Percentiles rank a stretch among this genome's conserved stretches.
Evolutionary conservation across 2,113 vertebrate genomes (phyloP).

Genomic region (Neolamprologus falcicula): DNA sequence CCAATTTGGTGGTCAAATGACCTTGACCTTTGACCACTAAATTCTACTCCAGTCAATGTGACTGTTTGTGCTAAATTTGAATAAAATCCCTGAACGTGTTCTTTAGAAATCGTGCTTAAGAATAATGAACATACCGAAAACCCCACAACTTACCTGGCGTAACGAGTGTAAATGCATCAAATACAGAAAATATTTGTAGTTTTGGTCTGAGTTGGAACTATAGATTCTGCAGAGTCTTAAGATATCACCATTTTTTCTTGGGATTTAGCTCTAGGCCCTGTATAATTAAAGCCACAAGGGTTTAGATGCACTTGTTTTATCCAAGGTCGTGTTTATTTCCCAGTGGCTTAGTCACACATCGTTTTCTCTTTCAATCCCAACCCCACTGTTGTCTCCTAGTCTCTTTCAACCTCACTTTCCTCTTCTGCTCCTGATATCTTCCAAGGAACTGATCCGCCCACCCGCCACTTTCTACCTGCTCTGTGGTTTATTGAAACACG

Average conservation of each 20-base stretch:
- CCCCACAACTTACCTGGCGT: not conserved
- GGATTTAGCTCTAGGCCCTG: not conserved
- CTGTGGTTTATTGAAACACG: not conserved
- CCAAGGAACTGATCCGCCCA: not conserved
- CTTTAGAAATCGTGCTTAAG: not conserved
- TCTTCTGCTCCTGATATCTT: not conserved
- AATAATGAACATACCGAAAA: not conserved
- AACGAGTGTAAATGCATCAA: not conserved
- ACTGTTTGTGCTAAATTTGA: not conserved
- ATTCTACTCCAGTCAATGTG: not conserved
- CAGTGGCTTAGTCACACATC: not conserved
- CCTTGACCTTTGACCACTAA: not conserved
- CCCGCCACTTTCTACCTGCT: not conserved
- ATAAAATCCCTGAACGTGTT: not conserved
- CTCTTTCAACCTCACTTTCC: not conserved
- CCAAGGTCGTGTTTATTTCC: not conserved
- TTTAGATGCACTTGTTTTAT: not conserved
- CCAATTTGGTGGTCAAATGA: not conserved
- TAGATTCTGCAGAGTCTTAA: not conserved
- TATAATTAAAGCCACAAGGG: not conserved
- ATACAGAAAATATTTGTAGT: not conserved
- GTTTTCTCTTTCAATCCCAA: not conserved
- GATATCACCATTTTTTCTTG: not conserved
- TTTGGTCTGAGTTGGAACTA: not conserved
- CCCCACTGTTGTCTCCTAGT: not conserved